Evolutionary conservation across 2,113 vertebrate species (phyloP).

Genomic region (Porphyrio hochstetteri): DNA sequence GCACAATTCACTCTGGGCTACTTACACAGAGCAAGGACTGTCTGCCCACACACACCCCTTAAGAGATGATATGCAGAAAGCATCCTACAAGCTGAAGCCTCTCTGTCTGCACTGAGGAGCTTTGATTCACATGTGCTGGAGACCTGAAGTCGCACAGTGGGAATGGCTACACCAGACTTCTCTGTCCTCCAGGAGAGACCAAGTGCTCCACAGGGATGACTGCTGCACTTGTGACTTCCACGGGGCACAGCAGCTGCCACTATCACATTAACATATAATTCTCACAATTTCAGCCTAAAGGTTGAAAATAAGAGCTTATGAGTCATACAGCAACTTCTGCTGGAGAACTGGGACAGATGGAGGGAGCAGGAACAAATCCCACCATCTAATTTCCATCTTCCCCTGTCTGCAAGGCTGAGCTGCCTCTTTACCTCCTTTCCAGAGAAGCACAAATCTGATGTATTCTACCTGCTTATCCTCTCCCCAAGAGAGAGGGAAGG

Average conservation of each 20-base stretch:
- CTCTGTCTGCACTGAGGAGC: neutral
- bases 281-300: constrained; percentile 17
- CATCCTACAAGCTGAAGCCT: neutral
- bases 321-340: constrained; percentile 43
- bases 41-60: neutral
- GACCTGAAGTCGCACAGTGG: neutral
- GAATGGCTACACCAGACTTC: neutral
- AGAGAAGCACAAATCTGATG: neutral
- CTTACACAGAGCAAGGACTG: neutral
- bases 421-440: neutral
- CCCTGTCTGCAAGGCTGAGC: neutral
- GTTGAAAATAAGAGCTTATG: constrained; percentile 18
- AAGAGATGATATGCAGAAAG: neutral
- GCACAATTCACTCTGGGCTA: neutral
- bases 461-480: neutral
- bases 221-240: neutral
- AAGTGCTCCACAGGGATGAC: neutral
- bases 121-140: neutral
- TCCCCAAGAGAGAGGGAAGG: neutral
- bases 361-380: neutral
- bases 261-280: constrained; percentile 1
- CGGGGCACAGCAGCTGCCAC: neutral
- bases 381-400: neutral
- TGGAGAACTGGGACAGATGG: constrained; percentile 10
- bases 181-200: neutral